Base-by-base conservation (phyloP, 35 echinoderm and acorn worm genomes). In the Chiridota heheva region DNA sequence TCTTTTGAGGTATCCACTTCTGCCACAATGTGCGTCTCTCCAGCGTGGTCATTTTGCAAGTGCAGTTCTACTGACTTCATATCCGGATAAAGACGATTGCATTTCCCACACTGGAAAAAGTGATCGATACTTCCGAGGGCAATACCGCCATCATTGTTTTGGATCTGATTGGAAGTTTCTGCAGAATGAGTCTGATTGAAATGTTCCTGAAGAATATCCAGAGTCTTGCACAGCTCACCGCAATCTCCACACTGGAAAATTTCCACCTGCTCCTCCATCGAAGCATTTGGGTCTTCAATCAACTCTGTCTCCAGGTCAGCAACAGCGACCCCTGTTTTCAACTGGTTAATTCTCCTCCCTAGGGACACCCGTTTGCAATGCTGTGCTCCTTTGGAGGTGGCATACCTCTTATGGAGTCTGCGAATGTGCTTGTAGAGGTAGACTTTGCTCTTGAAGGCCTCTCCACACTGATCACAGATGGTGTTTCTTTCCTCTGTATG, bases 381-480 rank as follows among this genome's bases (percentile, higher is more conserved):
- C 5, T 36, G 51, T 34, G 75, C 75, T 43, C 75, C 75, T 37
- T 58, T 38, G 35, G 33, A 37, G 6, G 75, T 78, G 4, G 75
- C 75, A 29, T 78, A 78, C 75, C 75, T 34, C 53, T 78, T 78
- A n/a, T 78, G 75, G 5, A 57, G 62, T 62, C 75, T 10, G 7
- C 75, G 75, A 13, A 78, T 78, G 36, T 78, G 75, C n/a, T 78
- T 78, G 75, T 78, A 78, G 4, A 78, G 55, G 36, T 78, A 78
- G 28, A 78, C 75, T 28, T 78, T 78, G 29, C 62, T 78, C 36
- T 78, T 78, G 22, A 78, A 78, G 51, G 51, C 75, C 34, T 49
- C 75, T 37, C 75, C 75, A 61, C 75, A 78, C 35, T 78, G 51
- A n/a, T 78, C 75, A 61, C 75, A 78, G 27, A 25, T 38, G 0